These are phyloP conservation scores for Aphaenogaster ashmeadi DNA, from an alignment of 1,140 invertebrate genomes.

Conservation along the genomic window DNA sequence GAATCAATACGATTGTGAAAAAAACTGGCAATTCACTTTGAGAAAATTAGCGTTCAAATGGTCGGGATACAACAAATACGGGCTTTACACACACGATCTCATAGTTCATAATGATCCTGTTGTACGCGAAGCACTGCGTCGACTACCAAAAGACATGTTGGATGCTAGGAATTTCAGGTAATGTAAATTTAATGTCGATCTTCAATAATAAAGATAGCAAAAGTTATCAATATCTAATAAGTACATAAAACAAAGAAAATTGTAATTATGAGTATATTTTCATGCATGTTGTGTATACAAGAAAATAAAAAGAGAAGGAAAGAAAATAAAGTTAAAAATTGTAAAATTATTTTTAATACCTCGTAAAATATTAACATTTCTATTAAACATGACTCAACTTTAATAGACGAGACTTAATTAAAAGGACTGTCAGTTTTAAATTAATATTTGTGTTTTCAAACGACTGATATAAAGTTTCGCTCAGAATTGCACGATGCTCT, in stretches of 20 bases:
- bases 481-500: neutral
- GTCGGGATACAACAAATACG: slow-evolving; percentile 59
- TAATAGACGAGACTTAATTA: neutral
- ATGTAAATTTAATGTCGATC: neutral
- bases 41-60: slow-evolving; percentile 46
- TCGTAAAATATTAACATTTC: neutral
- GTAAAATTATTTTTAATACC: neutral
- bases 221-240: neutral
- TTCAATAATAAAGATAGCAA: neutral
- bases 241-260: neutral
- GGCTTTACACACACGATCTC: slow-evolving; percentile 65
- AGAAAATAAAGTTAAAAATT: too few relatives aligned
- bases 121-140: slow-evolving; percentile 44
- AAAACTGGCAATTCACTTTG: neutral
- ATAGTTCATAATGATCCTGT: neutral
- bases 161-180: slow-evolving; percentile 74
- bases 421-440: neutral
- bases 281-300: neutral
- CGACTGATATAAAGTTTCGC: neutral
- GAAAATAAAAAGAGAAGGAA: neutral
- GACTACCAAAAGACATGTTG: slow-evolving; percentile 63
- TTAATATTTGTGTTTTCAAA: neutral
- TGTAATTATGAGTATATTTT: neutral
- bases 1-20: neutral
- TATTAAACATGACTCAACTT: neutral